Evolutionary conservation across 2,113 vertebrate genomes (phyloP), one percentile per base, ranked within the genome.

Genomic region (Osmerus eperlanus): DNA sequence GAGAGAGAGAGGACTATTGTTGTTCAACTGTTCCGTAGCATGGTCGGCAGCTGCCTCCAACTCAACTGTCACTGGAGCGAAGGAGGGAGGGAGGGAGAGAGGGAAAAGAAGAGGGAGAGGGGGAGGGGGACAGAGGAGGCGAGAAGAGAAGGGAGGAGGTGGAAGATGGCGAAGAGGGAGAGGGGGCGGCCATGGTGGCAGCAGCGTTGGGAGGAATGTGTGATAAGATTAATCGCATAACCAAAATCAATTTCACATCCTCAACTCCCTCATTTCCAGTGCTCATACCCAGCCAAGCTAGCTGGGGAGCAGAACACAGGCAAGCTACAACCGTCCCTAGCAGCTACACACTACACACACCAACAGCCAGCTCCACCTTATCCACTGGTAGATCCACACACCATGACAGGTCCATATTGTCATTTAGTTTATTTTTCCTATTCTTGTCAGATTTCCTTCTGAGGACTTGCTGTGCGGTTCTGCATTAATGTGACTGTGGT

Each of bases 221-320:
- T 72, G 85, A 78, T 73, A 76, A 25, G 83, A 88, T 86, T 85
- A 85, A 87, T 82, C 72, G 41, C 59, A 74, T 80, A 76, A 83
- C 77, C 71, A 72, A 86, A 90, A 89, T 88, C 84, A 81, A 87
- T 86, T 89, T 88, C 83, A 82, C 79, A 79, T 82, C 78, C 75
- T 85, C 78, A 72, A 71, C 68, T 81, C 81, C 75, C 75, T 73
- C 47, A 32, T 75, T 66, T 76, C 36, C 74, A 58, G 73, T 73
- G 52, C 51, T 0, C n/a, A 56, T 6, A 16, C 15, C 58, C 58
- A 60, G 18, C 58, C 19, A 11, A 60, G 19, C 18, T 15, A 60
- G 58, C 58, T 21, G 19, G 19, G 19, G 58, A 60, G 18, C 5
- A 11, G 9, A 11, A 8, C 2, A 60, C 3, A 60, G 18, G 58